Conservation (phyloP, 2,113 vertebrate genomes). For the Polypterus bichir region DNA sequence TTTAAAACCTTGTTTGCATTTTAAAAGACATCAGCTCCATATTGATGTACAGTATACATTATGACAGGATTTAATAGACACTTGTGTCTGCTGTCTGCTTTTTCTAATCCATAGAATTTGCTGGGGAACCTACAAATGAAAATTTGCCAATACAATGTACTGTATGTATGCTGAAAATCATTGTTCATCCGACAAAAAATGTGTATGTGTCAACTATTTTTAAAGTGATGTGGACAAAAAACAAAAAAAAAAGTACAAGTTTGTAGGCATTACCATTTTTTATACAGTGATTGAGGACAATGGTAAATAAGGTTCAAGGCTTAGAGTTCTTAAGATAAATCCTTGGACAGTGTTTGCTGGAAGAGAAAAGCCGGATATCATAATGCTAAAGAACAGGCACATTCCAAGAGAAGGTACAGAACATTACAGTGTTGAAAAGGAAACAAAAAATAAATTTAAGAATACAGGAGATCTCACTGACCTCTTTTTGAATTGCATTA, state of each 20-base stretch:
- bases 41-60: conserved; percentile 97
- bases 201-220: conserved; percentile 63
- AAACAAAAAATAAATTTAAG: too few species aligned
- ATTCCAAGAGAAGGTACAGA: too few species aligned
- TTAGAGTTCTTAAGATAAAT: too few species aligned
- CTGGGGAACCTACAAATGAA: conserved; percentile 27
- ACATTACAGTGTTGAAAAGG: too few species aligned
- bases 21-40: conserved; percentile 96
- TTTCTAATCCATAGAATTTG: conserved; percentile 47
- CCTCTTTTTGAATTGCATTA: too few species aligned
- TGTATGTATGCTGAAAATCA: conserved; percentile 65
- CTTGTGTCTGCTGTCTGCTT: conserved; percentile 86
- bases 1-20: conserved; percentile 99
- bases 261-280: too few species aligned
- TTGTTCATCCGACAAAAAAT: conserved; percentile 62
- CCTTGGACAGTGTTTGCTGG: too few species aligned
- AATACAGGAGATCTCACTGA: too few species aligned
- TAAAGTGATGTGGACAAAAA: conserved; percentile 60
- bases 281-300: too few species aligned
- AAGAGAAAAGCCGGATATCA: too few species aligned
- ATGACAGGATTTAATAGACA: conserved; percentile 77
- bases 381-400: too few species aligned
- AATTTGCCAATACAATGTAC: conserved; percentile 52
- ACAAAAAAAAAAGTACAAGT: conserved; percentile 31
- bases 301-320: too few species aligned